phyloP scores from a whole-genome alignment of 92 coral and sea anemone species.

The Siderastrea radians region DNA sequence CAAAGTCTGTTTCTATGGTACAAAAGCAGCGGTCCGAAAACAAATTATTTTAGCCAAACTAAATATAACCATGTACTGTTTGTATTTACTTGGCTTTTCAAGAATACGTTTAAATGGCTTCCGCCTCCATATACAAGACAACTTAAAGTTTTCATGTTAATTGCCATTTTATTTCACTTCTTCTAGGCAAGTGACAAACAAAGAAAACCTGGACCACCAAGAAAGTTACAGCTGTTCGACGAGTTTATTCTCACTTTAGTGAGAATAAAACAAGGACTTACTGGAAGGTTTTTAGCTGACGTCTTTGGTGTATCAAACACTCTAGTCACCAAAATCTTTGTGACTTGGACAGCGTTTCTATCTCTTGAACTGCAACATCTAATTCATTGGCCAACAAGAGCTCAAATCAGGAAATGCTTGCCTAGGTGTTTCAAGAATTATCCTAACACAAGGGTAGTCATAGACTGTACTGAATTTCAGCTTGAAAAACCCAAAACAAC shows the following conservation, averaged over 20 bases:
- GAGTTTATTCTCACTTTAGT: slow-evolving; percentile 38
- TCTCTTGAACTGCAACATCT: no score
- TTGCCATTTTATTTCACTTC: no score
- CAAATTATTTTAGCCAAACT: no score
- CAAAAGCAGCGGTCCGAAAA: no score
- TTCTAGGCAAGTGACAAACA: neutral
- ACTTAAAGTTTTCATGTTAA: no score
- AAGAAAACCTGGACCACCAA: slow-evolving; percentile 20
- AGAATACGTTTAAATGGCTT: no score
- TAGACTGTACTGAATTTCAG: slow-evolving; percentile 42
- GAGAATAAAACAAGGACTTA: slow-evolving; percentile 4
- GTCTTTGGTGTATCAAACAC: slow-evolving; percentile 17
- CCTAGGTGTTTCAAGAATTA: neutral
- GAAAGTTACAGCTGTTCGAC: slow-evolving; percentile 21
- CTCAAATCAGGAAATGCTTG: neutral
- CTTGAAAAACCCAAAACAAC: slow-evolving; percentile 62
- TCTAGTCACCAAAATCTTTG: neutral
- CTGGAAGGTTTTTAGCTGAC: slow-evolving; percentile 21
- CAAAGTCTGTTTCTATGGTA: no score
- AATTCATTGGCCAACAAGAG: no score
- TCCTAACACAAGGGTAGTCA: neutral
- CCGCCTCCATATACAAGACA: no score
- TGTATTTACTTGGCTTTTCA: no score
- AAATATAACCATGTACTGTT: no score
- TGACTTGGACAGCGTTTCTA: neutral